These are phyloP conservation scores for Amphiduros pacificus DNA, from an alignment of 2,888 invertebrate species.

Conservation along the genomic window DNA sequence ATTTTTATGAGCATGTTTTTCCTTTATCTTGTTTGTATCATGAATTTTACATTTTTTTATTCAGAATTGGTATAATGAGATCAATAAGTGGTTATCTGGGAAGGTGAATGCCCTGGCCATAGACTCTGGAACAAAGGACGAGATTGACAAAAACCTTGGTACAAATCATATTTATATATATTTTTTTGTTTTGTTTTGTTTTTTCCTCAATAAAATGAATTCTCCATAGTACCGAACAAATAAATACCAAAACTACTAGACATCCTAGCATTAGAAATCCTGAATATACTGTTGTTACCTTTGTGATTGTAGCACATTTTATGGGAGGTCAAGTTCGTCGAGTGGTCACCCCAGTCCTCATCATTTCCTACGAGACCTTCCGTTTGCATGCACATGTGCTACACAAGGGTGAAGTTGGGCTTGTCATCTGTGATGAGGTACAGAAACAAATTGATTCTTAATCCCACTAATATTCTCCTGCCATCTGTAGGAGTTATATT, in stretches of 20 bases:
- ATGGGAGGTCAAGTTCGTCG: slow-evolving; percentile 64
- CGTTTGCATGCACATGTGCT: slow-evolving; percentile 87
- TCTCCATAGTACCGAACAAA: too few relatives aligned
- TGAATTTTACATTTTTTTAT: slow-evolving; percentile 23
- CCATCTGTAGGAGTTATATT: too few relatives aligned
- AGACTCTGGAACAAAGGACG: slow-evolving; percentile 69
- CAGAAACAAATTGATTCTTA: too few relatives aligned
- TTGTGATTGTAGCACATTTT: slow-evolving; percentile 11
- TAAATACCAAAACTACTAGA: too few relatives aligned
- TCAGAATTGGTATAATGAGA: slow-evolving; percentile 96
- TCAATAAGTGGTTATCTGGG: slow-evolving; percentile 91
- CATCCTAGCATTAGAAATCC: too few relatives aligned
- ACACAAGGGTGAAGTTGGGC: slow-evolving; percentile 81
- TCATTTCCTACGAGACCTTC: slow-evolving; percentile 98
- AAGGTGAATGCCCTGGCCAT: slow-evolving; percentile 73
- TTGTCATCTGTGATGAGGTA: slow-evolving; percentile 96
- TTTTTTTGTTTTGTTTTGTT: too few relatives aligned
- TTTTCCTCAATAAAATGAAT: too few relatives aligned
- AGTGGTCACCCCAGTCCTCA: slow-evolving; percentile 86
- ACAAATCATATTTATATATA: too few relatives aligned
- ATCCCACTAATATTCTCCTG: too few relatives aligned
- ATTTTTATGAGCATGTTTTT: too few relatives aligned
- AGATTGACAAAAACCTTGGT: slow-evolving; percentile 70
- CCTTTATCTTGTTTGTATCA: too few relatives aligned
- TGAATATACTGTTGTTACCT: background rate